Evolutionary conservation across 2,113 vertebrate species (phyloP), one percentile per base, ranked within the genome.

Genomic region (Dinomys branickii): DNA sequence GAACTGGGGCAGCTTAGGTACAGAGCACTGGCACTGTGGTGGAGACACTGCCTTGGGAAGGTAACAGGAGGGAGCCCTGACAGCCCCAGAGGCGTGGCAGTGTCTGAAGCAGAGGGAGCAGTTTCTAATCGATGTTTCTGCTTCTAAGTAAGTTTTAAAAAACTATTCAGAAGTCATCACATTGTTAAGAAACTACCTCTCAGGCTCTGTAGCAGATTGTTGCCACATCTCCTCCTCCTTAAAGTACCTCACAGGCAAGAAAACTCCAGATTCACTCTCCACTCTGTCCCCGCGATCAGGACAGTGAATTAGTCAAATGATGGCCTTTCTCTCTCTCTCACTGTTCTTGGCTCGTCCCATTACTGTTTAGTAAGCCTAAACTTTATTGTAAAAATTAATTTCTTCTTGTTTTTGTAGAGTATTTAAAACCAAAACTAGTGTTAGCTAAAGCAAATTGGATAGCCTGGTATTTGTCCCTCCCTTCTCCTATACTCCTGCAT

Each of bases 341-440:
- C 58, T 17, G 41, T 35, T 33, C 33, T 78, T 38, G 16, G 17
- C 61, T 78, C 24, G 24, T 38, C 8, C 7, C n/a, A 17, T 20
- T 38, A 7, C 38, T 71, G 59, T 77, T 86, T 8, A 80, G 30
- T 54, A 86, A 95, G 65, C 24, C n/a, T 30, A 89, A 59, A 44
- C 7, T 9, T 92, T 61, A 85, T 78, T 92, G 85, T 47, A 56
- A 86, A 91, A 91, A 95, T 75, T 47, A 90, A 65, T 77, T 47
- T 88, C 41, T 73, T 47, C 0, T 44, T 92, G 28, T 22, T 88
- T 88, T 56, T 85, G 44, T 56, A 59, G 69, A 58, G 26, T 80
- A 22, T 96, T 93, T 92, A 50, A 56, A 44, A 77, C 17, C 50
- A 22, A 91, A 94, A 82, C 16, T 0, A 4, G 28, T 78, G 35